Evolutionary conservation across 2,113 vertebrate species (phyloP), one percentile per base, ranked within the genome.

Genomic region (Lophura nycthemera): DNA sequence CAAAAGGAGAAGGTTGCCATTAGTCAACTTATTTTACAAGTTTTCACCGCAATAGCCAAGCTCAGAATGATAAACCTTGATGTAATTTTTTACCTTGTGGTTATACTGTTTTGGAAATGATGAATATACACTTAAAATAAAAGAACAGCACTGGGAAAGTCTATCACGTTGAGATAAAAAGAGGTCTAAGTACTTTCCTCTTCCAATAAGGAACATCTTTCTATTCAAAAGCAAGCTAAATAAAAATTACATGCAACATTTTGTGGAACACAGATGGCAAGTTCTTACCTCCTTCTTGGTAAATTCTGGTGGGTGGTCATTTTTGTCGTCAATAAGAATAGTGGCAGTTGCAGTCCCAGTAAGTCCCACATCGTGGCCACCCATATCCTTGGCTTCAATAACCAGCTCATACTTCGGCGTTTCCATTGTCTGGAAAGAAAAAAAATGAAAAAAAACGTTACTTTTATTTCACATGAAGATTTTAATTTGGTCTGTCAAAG

Each of bases 321-420:
- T 99, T 94, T 99, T 99, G 97, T 99, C 99, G 13, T 99, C 99
- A 24, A 99, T 99, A 43, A 99, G 97, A 61, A 99, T 99, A 15
- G 99, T 99, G 4, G 99, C 99, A 0, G 99, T 99, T 38, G 99
- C 98, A 1, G 99, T 99, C 76, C 99, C 99, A 2, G 98, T 99
- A 11, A 99, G 97, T n/a, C 99, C 99, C 45, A 99, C 99, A 2
- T 99, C 99, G 50, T 96, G 75, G 82, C 99, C 99, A 16, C 98
- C 98, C 99, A 99, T 99, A 69, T 99, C 99, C 89, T 99, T 99
- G 22, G 99, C 99, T 89, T 99, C 98, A 45, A 99, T 98, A 94
- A 99, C 98, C 74, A 99, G 90, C 91, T 99, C 99, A 0, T 99
- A 99, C 56, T 98, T 99, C 0, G 98, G 98, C 10, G 98, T 99